These are phyloP conservation scores for Cyrtorhinus lividipennis DNA, from an alignment of 1,140 invertebrate genomes.

Conservation along the genomic window DNA sequence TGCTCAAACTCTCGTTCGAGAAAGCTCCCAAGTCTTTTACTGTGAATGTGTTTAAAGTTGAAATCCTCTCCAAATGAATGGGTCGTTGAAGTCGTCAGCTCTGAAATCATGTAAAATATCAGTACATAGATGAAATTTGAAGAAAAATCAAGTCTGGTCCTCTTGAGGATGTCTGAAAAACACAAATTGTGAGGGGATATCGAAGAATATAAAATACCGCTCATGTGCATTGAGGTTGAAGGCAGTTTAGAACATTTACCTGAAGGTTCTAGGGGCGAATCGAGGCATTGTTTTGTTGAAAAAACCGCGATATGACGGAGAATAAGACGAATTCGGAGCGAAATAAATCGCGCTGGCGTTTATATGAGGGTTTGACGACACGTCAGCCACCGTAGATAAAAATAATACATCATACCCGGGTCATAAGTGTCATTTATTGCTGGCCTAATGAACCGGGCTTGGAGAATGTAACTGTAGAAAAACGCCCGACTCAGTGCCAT, in stretches of 20 bases:
- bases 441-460: slow-evolving; percentile 74
- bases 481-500: slow-evolving; percentile 87
- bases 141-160: too few relatives aligned
- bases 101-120: too few relatives aligned
- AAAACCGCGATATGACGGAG: slow-evolving; percentile 86
- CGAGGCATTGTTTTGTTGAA: slow-evolving; percentile 93
- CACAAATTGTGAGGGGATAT: too few relatives aligned
- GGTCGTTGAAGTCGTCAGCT: slow-evolving; percentile 86
- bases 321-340: slow-evolving; percentile 84
- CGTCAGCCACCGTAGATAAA: slow-evolving; percentile 89
- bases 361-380: slow-evolving; percentile 79
- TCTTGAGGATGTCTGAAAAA: too few relatives aligned
- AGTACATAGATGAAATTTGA: too few relatives aligned
- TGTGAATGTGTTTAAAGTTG: slow-evolving; percentile 75
- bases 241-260: too few relatives aligned
- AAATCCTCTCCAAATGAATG: slow-evolving; percentile 83
- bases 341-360: slow-evolving; percentile 93
- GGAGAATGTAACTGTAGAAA: slow-evolving; percentile 91
- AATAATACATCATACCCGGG: slow-evolving; percentile 97
- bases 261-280: slow-evolving; percentile 84
- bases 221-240: too few relatives aligned
- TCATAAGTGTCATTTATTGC: slow-evolving; percentile 85
- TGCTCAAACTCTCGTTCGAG: slow-evolving; percentile 48
- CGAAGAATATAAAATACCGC: too few relatives aligned
- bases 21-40: slow-evolving; percentile 72